Evolutionary conservation across 1,140 invertebrate genomes (phyloP).

Genomic region (Melitaea cinxia): DNA sequence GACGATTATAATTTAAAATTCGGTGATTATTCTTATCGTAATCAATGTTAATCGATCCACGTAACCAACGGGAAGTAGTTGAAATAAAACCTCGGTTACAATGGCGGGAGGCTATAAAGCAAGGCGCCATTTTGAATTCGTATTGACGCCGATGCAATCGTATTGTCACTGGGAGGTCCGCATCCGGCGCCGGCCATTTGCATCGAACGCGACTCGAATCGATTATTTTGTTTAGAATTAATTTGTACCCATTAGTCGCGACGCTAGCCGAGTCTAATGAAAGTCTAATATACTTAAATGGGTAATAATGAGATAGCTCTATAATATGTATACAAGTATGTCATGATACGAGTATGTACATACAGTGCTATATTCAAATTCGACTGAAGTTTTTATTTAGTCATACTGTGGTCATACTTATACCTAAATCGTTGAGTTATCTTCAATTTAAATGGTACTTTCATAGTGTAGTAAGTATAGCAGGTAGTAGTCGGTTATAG

Average conservation of each 20-base stretch:
- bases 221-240: constrained; percentile 59
- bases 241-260: constrained; percentile 40
- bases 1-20: constrained; percentile 17
- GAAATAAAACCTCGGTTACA: constrained; percentile 54
- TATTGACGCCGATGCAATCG: constrained; percentile 64
- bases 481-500: no score
- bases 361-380: no score
- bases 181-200: constrained; percentile 79
- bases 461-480: no score
- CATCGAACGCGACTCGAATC: constrained; percentile 74
- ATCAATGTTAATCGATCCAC: constrained; percentile 55
- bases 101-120: constrained; percentile 63
- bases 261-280: constrained; percentile 7
- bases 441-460: no score
- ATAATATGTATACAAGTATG: no score
- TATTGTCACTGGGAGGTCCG: constrained; percentile 73
- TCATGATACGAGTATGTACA: no score
- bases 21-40: constrained; percentile 24
- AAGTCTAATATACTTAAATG: constrained; percentile 7
- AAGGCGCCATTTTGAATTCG: constrained; percentile 75
- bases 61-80: constrained; percentile 69
- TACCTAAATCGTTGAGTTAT: no score
- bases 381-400: no score
- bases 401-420: no score
- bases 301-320: constrained; percentile 7